Base-by-base conservation (phyloP, 2,888 invertebrate species). In the Hoplodrina blanda region DNA sequence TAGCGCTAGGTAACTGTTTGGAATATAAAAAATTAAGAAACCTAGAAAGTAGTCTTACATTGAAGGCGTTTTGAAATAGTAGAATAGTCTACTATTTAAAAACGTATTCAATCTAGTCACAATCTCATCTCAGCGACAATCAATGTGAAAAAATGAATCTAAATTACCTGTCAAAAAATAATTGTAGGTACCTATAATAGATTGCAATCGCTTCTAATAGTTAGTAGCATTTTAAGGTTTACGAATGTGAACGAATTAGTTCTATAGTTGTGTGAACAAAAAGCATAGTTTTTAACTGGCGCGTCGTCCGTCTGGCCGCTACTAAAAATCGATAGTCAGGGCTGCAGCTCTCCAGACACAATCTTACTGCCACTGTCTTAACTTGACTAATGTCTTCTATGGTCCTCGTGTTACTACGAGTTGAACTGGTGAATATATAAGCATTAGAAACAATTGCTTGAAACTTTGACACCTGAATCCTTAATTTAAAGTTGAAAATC, bases 281-380 rank as follows among this genome's bases (percentile, higher is more conserved):
- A 91, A 92, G 89, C 88, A 91, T 93, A 93, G 93, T 93, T 94
- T 94, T 94, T 92, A 91, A 90, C 90, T 88, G 92, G 88, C 93
- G 91, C 93, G 91, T 86, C 83, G 73, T 80, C 68, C 88, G 94
- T 93, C 94, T 94, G 88, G 92, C 90, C 83, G 85, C 88, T 81
- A 87, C 87, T 79, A 78, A 84, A 88, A 92, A 94, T 95, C 95
- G 92, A 95, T 95, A 92, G 69, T 82, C 83, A 69, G 73, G 76
- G 85, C 89, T 90, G 90, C 91, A 91, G 78, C 82, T 88, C 87
- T 85, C 84, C 83, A 89, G 87, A 87, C 88, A 78, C 77, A 79
- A 85, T 84, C 85, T 85, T 84, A 81, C 73, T 72, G 63, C 73
- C 65, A 71, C 80, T 66, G 73, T 82, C 79, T 83, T 81, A 70